phyloP scores from a whole-genome alignment of 2,888 invertebrate genomes.

The Phytoseiulus persimilis region DNA sequence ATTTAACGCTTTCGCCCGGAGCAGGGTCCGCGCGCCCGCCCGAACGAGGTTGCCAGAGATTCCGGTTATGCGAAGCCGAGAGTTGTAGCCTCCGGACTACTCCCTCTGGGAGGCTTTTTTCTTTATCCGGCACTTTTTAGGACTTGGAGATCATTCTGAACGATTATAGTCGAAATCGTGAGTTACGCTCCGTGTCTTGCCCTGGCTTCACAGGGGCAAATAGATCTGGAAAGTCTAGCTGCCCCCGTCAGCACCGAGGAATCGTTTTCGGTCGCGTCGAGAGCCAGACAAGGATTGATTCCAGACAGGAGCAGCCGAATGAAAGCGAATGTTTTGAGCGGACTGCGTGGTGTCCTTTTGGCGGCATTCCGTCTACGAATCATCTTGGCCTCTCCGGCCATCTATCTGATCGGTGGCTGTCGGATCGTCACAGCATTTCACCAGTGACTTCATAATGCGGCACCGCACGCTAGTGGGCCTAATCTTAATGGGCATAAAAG shows the following conservation, averaged over 20 bases:
- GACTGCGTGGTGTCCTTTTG: background rate
- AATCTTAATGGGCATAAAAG: background rate
- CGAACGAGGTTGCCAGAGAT: too few relatives aligned
- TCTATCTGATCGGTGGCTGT: background rate
- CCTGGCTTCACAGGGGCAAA: too few relatives aligned
- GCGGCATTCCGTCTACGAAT: background rate
- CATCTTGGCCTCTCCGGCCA: background rate
- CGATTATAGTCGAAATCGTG: too few relatives aligned
- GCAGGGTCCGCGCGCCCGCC: too few relatives aligned
- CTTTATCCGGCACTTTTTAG: too few relatives aligned
- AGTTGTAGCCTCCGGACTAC: too few relatives aligned
- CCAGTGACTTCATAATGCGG: background rate
- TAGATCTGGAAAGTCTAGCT: too few relatives aligned
- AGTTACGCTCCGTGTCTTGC: too few relatives aligned
- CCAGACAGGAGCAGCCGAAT: background rate
- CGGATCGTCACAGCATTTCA: background rate
- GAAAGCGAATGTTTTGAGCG: background rate
- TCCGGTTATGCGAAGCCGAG: too few relatives aligned
- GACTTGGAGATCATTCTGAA: too few relatives aligned
- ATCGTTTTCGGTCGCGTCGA: background rate
- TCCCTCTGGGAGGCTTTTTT: too few relatives aligned
- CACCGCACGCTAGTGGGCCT: background rate
- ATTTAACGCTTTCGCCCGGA: background rate
- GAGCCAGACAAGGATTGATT: background rate
- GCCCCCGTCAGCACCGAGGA: background rate